A percentile compares a stretch with the other conserved stretches of the same genome.
phyloP scores from a whole-genome alignment of 2,113 vertebrate genomes.

The Rattus norvegicus region DNA sequence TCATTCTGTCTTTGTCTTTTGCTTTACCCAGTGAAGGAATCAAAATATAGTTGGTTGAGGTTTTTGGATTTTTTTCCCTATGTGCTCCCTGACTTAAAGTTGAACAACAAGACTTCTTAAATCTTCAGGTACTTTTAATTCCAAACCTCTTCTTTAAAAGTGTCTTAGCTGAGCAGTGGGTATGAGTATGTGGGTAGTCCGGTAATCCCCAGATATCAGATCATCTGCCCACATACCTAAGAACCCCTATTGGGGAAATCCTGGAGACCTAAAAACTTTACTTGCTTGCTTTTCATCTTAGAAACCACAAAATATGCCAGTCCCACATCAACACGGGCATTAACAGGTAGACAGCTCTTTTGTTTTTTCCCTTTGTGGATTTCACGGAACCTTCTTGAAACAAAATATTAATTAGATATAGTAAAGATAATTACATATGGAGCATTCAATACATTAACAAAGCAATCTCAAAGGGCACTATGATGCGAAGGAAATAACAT shows the following conservation, averaged over 20 bases:
- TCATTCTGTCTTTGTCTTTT: not conserved
- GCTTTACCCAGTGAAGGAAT: not conserved
- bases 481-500: not conserved
- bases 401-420: not conserved
- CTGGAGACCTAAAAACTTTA: not conserved
- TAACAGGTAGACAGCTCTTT: not conserved
- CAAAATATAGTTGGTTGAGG: not conserved
- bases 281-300: not conserved
- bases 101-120: constrained; percentile 3
- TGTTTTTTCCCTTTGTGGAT: not conserved
- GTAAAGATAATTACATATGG: not conserved
- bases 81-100: not conserved
- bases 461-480: not conserved
- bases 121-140: not conserved
- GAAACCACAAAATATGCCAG: not conserved
- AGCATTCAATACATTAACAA: not conserved
- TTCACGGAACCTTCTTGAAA: not conserved
- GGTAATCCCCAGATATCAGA: accelerated
- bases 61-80: not conserved
- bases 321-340: not conserved
- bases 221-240: not conserved
- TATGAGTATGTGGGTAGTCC: accelerated
- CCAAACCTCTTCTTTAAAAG: not conserved
- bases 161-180: not conserved
- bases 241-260: not conserved